These are phyloP conservation scores for Trogon surrucura DNA, from an alignment of 2,113 vertebrate genomes.

Conservation along the genomic window DNA sequence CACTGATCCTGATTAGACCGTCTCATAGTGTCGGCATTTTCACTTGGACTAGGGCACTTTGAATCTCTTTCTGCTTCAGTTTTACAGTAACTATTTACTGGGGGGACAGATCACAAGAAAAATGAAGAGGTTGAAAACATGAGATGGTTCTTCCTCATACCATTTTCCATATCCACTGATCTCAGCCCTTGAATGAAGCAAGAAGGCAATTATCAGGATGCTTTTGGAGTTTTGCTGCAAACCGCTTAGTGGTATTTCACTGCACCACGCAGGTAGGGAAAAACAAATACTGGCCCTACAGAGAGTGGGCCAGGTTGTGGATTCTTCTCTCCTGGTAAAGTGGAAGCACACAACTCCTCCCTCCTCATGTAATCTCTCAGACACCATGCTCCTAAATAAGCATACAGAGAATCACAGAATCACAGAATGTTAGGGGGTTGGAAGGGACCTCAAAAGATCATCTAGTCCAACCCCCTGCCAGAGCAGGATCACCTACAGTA, in stretches of 20 bases:
- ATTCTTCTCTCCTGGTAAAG: background rate
- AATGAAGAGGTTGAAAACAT: background rate
- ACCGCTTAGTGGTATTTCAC: fast-evolving
- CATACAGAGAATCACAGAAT: background rate
- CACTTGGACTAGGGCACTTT: background rate
- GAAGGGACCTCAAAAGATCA: too few relatives aligned
- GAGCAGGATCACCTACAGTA: too few relatives aligned
- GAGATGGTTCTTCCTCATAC: background rate
- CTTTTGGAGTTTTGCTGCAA: background rate
- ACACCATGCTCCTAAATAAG: background rate
- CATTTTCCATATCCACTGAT: background rate
- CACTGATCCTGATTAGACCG: background rate
- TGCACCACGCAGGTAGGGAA: background rate
- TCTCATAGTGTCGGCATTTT: background rate
- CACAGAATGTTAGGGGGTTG: too few relatives aligned
- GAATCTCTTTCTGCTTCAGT: background rate
- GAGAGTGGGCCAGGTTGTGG: background rate
- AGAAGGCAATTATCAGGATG: background rate
- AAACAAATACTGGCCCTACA: background rate
- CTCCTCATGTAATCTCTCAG: background rate
- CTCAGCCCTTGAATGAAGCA: background rate
- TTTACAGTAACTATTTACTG: background rate
- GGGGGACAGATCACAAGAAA: background rate
- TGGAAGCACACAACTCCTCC: background rate
- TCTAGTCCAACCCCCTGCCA: too few relatives aligned